Evolutionary conservation across 1,140 invertebrate genomes (phyloP).

Genomic region (Drosophila kepulauana): DNA sequence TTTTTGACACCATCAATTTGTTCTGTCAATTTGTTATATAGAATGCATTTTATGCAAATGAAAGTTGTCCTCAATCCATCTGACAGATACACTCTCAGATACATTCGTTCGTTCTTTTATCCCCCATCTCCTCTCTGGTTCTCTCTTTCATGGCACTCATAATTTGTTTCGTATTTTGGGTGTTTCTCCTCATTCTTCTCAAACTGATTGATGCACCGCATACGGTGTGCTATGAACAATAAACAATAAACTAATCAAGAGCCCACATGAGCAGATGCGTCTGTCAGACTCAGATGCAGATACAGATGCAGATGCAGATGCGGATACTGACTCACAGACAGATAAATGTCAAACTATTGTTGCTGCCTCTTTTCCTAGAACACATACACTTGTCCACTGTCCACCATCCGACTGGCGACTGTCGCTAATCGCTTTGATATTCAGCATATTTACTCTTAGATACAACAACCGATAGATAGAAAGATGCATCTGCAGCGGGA

Average conservation of each 20-base stretch:
- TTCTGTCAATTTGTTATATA: conserved; percentile 67
- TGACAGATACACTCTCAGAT: conserved; percentile 10
- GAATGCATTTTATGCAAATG: conserved; percentile 79
- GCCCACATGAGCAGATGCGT: conserved; percentile 21
- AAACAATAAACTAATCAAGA: conserved; percentile 81
- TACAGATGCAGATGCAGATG: conserved; percentile 22
- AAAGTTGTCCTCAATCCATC: conserved; percentile 75
- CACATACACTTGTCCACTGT: too few relatives aligned
- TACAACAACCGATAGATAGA: too few relatives aligned
- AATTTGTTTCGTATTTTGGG: conserved; percentile 9
- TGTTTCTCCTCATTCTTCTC: conserved; percentile 2
- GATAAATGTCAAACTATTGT: conserved; percentile 71
- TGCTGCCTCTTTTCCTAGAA: conserved; percentile 43
- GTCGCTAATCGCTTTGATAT: too few relatives aligned
- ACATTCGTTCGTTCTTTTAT: too few relatives aligned
- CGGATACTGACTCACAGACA: conserved; percentile 3
- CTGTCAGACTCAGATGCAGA: conserved; percentile 40
- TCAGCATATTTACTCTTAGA: not conserved
- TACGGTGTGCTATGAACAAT: conserved; percentile 60
- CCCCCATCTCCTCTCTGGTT: too few relatives aligned
- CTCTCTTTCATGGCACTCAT: conserved; percentile 9
- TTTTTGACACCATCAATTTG: conserved; percentile 79
- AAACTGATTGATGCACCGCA: conserved; percentile 68
- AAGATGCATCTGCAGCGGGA: too few relatives aligned
- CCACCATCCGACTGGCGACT: too few relatives aligned